These are phyloP conservation scores for Neria commutata DNA, from an alignment of 2,888 invertebrate species.

Conservation along the genomic window DNA sequence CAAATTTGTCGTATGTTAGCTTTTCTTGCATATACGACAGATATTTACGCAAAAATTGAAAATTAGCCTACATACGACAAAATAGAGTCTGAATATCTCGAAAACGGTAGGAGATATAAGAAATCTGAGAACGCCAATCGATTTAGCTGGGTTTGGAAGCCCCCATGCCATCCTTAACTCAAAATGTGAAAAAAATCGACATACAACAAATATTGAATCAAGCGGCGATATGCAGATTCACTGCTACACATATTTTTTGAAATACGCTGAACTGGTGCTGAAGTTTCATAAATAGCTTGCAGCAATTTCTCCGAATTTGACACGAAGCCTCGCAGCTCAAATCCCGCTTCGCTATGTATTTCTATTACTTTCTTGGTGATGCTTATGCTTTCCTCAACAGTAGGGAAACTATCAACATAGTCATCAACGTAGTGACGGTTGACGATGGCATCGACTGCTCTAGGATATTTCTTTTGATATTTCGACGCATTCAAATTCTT, in stretches of 20 bases:
- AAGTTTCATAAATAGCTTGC: neutral
- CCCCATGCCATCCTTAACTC: too few relatives aligned
- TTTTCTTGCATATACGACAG: too few relatives aligned
- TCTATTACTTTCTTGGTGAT: neutral
- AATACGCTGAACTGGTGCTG: neutral
- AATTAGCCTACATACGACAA: too few relatives aligned
- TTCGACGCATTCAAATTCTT: neutral
- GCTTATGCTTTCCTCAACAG: neutral
- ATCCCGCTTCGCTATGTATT: constrained; percentile 8
- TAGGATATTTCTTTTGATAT: neutral
- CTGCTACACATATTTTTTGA: neutral
- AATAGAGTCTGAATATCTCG: too few relatives aligned
- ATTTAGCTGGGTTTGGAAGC: too few relatives aligned
- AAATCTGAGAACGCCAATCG: too few relatives aligned
- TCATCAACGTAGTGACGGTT: neutral
- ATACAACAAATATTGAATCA: too few relatives aligned
- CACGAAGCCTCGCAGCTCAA: constrained; percentile 8
- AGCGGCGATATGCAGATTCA: neutral
- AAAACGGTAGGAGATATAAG: too few relatives aligned
- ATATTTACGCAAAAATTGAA: too few relatives aligned
- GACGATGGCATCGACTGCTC: neutral
- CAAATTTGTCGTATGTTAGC: too few relatives aligned
- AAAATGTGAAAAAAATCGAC: too few relatives aligned
- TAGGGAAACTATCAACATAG: neutral
- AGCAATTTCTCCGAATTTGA: constrained; percentile 13